Percentiles rank a stretch among this genome's conserved stretches.
Conservation (phyloP, 2,888 invertebrate genomes). For the Mamestra brassicae region DNA sequence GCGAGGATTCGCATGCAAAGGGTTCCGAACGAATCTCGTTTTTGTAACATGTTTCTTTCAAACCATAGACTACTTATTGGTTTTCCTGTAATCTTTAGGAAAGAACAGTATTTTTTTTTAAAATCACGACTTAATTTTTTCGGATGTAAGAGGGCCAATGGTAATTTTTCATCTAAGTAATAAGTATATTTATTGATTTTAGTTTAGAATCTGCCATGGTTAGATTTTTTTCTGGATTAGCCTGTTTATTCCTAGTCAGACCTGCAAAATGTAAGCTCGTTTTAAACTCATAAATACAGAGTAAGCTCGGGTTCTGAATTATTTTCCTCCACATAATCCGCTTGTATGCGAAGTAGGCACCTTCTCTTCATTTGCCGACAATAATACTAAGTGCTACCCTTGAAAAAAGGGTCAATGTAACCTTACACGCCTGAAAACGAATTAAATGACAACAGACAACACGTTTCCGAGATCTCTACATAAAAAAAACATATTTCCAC, state of each 20-base stretch:
- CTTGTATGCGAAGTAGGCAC: constrained; percentile 6
- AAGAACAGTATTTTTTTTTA: too few relatives aligned
- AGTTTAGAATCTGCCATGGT: background rate
- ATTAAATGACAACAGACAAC: constrained; percentile 9
- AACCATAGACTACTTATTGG: too few relatives aligned
- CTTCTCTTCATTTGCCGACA: constrained; percentile 10
- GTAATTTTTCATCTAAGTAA: too few relatives aligned
- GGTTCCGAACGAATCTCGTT: too few relatives aligned
- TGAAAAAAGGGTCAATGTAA: constrained; percentile 17
- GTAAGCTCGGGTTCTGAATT: constrained; percentile 31
- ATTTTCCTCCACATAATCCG: constrained; percentile 35
- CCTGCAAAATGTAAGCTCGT: constrained; percentile 29
- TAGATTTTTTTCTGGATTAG: background rate
- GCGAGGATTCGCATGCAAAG: too few relatives aligned
- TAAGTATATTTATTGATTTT: background rate
- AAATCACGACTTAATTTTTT: too few relatives aligned
- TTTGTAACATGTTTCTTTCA: too few relatives aligned
- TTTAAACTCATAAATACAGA: constrained; percentile 47
- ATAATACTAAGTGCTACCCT: constrained; percentile 16
- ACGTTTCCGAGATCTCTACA: background rate
- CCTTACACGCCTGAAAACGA: constrained; percentile 14
- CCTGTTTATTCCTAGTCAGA: background rate
- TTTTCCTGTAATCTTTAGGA: too few relatives aligned
- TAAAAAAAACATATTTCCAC: constrained; percentile 40
- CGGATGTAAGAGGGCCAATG: too few relatives aligned